phyloP scores from a whole-genome alignment of 2,888 invertebrate genomes.

The Busseola fusca region DNA sequence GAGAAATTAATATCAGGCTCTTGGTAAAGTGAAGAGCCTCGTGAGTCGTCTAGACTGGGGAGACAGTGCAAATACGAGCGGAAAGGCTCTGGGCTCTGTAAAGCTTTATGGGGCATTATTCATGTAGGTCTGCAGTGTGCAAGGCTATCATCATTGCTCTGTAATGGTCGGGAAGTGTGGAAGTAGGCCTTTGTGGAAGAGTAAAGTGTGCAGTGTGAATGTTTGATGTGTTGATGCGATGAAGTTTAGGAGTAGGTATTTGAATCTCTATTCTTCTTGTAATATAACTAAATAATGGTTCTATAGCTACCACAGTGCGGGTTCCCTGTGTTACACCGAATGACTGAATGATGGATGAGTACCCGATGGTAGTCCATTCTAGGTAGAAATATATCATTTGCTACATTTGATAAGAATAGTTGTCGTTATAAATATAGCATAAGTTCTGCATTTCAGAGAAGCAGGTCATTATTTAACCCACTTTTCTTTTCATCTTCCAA shows the following conservation, averaged over 20 bases:
- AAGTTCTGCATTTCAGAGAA: neutral
- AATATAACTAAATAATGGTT: neutral
- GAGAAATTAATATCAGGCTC: slow-evolving; percentile 52
- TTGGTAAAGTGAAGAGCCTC: slow-evolving; percentile 51
- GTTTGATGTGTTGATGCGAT: neutral
- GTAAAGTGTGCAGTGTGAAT: neutral
- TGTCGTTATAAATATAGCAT: neutral
- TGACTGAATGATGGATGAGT: neutral
- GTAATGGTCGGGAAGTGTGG: slow-evolving; percentile 24
- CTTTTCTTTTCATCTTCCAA: slow-evolving; percentile 5
- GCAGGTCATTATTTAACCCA: neutral
- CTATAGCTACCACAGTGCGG: no score
- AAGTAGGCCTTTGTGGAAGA: slow-evolving; percentile 20
- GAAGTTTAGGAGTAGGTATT: neutral
- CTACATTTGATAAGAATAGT: neutral
- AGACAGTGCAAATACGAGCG: slow-evolving; percentile 46
- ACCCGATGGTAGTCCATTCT: neutral
- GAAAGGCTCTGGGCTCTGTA: slow-evolving; percentile 12
- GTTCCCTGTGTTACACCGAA: neutral
- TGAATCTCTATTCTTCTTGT: neutral
- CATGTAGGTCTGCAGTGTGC: slow-evolving; percentile 21
- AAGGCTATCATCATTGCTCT: slow-evolving; percentile 36
- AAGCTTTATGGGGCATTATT: slow-evolving; percentile 31
- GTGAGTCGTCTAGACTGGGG: slow-evolving; percentile 57
- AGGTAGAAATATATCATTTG: neutral